Conservation (phyloP, 2,888 invertebrate genomes). For the Cordilura impudica region DNA sequence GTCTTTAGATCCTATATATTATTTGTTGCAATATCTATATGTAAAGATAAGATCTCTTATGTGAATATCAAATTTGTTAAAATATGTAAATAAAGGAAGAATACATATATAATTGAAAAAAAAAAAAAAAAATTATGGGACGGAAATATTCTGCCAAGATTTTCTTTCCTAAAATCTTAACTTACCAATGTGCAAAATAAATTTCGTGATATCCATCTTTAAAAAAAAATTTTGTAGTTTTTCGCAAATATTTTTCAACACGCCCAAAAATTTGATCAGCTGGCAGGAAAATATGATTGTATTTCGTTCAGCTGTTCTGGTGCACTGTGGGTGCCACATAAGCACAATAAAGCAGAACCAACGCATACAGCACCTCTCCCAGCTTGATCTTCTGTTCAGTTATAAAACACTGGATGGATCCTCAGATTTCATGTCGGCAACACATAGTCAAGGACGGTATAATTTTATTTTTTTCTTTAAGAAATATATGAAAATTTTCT, state of each 20-base stretch:
- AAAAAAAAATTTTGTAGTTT: conserved; percentile 28
- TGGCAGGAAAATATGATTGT: conserved; percentile 36
- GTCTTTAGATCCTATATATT: too few species aligned
- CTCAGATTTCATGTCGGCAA: conserved; percentile 37
- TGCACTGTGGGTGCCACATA: conserved; percentile 40
- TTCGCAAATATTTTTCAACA: conserved; percentile 40
- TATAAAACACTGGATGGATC: conserved; percentile 47
- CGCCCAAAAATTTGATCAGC: conserved; percentile 46
- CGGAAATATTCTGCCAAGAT: conserved; percentile 28
- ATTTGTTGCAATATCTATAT: too few species aligned
- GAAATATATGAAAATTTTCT: too few species aligned
- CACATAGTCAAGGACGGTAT: too few species aligned
- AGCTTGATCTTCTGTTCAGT: conserved; percentile 38
- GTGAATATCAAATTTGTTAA: too few species aligned
- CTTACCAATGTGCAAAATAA: conserved; percentile 30
- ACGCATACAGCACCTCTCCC: neutral
- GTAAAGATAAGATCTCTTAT: too few species aligned
- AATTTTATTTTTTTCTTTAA: too few species aligned
- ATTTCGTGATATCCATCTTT: conserved; percentile 30
- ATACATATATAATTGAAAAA: too few species aligned
- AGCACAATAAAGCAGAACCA: conserved; percentile 39
- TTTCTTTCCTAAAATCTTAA: conserved; percentile 30
- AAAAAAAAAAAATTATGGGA: too few species aligned
- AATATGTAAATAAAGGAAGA: too few species aligned
- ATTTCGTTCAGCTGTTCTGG: conserved; percentile 28